Percentiles rank a stretch among this genome's conserved stretches.
Conservation (phyloP, 2,113 vertebrate genomes). For the Larimichthys crocea region DNA sequence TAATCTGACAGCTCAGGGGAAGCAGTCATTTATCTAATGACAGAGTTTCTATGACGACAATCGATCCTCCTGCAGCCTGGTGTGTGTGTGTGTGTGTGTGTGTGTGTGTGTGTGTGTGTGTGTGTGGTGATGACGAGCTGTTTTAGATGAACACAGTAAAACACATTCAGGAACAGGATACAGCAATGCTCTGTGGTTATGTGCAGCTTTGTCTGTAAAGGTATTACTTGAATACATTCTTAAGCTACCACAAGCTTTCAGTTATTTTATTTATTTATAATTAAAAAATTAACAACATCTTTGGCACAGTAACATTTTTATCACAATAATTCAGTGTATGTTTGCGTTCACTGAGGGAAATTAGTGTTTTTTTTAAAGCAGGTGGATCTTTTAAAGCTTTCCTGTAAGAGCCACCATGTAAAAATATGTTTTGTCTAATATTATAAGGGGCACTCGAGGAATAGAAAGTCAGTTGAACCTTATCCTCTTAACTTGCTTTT, state of each 20-base stretch:
- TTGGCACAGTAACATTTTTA: not conserved
- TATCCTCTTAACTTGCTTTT: not conserved
- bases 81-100: slow-evolving; percentile 27
- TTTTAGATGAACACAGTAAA: slow-evolving; percentile 46
- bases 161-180: slow-evolving; percentile 42
- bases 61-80: slow-evolving; percentile 74
- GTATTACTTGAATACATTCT: slow-evolving; percentile 31
- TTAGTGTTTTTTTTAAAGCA: not conserved
- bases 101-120: slow-evolving; percentile 27
- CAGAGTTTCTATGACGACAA: slow-evolving; percentile 84
- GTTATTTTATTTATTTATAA: not conserved
- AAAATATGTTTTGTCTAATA: not conserved
- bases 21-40: slow-evolving; percentile 88
- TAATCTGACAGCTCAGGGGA: slow-evolving; percentile 85
- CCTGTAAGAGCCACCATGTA: not conserved
- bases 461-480: not conserved
- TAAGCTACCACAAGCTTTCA: slow-evolving; percentile 15
- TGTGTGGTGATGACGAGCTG: slow-evolving; percentile 9
- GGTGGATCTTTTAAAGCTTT: slow-evolving; percentile 16
- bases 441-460: not conserved
- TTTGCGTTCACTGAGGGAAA: not conserved
- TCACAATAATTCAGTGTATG: not conserved
- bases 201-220: slow-evolving; percentile 33
- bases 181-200: slow-evolving; percentile 48
- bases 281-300: not conserved